These are phyloP conservation scores for Kradibia gibbosae DNA, from an alignment of 1,140 invertebrate species.

Conservation along the genomic window DNA sequence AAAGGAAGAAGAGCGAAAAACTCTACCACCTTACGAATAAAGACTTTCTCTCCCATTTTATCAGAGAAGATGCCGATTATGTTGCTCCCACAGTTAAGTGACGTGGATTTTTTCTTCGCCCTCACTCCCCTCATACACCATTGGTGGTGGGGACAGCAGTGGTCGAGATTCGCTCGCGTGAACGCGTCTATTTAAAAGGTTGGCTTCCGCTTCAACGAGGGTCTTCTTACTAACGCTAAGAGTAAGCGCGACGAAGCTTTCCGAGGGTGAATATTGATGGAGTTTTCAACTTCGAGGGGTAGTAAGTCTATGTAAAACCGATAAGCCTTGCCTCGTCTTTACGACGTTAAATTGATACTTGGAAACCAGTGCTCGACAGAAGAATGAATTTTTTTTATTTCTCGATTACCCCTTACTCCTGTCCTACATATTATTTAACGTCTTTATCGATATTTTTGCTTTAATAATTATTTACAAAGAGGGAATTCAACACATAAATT, in stretches of 20 bases:
- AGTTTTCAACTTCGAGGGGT: conserved; percentile 48
- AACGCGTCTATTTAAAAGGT: conserved; percentile 57
- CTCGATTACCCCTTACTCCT: not conserved
- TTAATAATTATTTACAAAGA: not conserved
- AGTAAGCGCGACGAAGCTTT: not conserved
- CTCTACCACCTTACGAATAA: conserved; percentile 32
- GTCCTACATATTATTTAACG: not conserved
- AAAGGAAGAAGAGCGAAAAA: conserved; percentile 1
- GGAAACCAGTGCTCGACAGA: not conserved
- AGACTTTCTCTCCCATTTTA: conserved; percentile 32
- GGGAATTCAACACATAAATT: not conserved
- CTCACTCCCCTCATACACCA: not conserved
- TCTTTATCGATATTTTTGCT: not conserved
- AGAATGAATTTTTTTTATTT: not conserved
- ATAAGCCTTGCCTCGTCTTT: conserved; percentile 58
- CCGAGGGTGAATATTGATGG: conserved; percentile 62
- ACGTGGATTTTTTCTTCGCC: conserved; percentile 44
- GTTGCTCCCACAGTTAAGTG: conserved; percentile 38
- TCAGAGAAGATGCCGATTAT: conserved; percentile 29
- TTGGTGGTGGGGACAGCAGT: not conserved
- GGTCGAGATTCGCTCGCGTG: conserved; percentile 56
- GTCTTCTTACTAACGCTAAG: not conserved
- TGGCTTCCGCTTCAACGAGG: conserved; percentile 51
- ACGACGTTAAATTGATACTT: conserved; percentile 60
- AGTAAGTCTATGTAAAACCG: conserved; percentile 61